Base-by-base conservation (phyloP, 1,140 invertebrate species). In the Lasaia peninsularis region DNA sequence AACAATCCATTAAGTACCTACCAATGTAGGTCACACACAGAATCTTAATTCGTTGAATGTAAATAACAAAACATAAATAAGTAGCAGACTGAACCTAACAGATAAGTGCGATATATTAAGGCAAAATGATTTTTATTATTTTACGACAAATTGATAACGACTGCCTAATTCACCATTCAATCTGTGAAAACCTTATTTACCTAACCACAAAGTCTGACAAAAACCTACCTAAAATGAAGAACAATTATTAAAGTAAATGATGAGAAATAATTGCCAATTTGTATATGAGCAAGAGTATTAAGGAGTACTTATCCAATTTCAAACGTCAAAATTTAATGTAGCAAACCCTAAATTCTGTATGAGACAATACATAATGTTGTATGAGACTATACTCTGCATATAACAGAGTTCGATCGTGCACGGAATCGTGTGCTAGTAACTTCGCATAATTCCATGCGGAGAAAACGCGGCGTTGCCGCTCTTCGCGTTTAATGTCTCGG, bases 401-500 rank as follows among this genome's bases (percentile, higher is more conserved):
- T 31, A 55, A 55, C 35, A 31, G 53, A 37, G 24, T 28, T 55
- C 52, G 28, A 51, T 28, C 54, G 51, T 34, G 56, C 60, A 63
- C 57, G 57, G 37, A 49, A 57, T 60, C 62, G 44, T 59, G 58
- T 50, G 62, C 58, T 7, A 28, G 62, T 62, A 67, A 70, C 68
- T 32, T 56, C 62, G 68, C 60, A 48, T 56, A 58, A 34, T 52
- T 33, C 50, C 48, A 28, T 55, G 56, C 35, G 40, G 58, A 50
- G 51, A 51, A 59, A 56, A 59, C 52, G 68, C 65, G 65, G 57
- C 65, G 68, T 71, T 71, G 68, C 68, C 68, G 58, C 62, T 48
- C 60, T 60, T 60, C 52, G 8, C 35, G 51, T 33, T 48, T 50
- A 54, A 58, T 54, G 31, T 48, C 52, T 57, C 8, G 24, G 3